Evolutionary conservation across 2,797 vertebrate genomes (phyloP), one percentile per base, ranked within the genome.

Genomic region (Streptopelia turtur): DNA sequence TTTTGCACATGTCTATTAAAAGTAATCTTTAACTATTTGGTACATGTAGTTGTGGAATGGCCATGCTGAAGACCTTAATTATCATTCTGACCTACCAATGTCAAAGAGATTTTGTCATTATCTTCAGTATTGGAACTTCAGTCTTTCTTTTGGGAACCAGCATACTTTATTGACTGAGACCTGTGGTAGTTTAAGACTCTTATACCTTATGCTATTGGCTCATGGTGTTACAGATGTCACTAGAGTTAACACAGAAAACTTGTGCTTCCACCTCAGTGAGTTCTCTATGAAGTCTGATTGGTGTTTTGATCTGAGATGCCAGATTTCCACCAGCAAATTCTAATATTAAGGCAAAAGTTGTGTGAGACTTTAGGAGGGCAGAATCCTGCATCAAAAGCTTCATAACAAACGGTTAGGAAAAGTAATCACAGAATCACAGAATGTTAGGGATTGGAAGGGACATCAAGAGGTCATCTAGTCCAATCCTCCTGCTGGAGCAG

Each of bases 151-250:
- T 68, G 76, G 22, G 8, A 84, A 16, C 11, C 6, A 28, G 35
- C 17, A 16, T 37, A 10, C 14, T 71, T 75, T 78, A 78, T 3
- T 37, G 14, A 61, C 11, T 14, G 15, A 15, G 21, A 60, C 4
- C 57, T 81, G 20, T 59, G 77, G 8, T 52, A 63, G 18, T 35
- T 50, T 70, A 20, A 68, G 41, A 45, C n/a, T 28, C 13, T 0
- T 1, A 12, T 23, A 13, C 1, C 28, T 91, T 52, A 35, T 11
- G 6, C 15, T 79, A 2, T 30, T 50, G 52, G 16, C 21, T 71
- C 2, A 2, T 17, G 31, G 60, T 5, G 28, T 27, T 75, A 9
- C 4, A 33, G 13, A 5, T 14, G 4, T 11, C 5, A 11, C 24
- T 27, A 61, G 35, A 9, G 31, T 39, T 35, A 57, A 24, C 6